Evolutionary conservation across 1,140 invertebrate genomes (phyloP).

Genomic region (Heliconius eleuchia): DNA sequence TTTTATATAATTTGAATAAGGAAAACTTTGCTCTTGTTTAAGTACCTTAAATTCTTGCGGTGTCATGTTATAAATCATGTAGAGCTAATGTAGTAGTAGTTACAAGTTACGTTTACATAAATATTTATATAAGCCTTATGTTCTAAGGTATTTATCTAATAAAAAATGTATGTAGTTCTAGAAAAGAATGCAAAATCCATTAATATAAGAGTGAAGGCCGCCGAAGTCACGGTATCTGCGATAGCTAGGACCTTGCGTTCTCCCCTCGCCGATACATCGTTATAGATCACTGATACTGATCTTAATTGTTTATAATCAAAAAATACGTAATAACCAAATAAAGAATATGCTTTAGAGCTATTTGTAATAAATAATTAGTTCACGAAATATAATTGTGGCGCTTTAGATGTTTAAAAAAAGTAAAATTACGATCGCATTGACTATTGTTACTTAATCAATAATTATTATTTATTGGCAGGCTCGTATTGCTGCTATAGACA

Average conservation of each 20-base stretch:
- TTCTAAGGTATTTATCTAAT: neutral
- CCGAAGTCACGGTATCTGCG: neutral
- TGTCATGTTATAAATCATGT: too few species aligned
- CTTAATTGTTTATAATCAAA: slow-evolving; percentile 10
- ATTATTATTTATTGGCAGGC: too few species aligned
- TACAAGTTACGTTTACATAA: slow-evolving; percentile 1
- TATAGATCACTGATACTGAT: neutral
- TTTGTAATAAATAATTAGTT: slow-evolving; percentile 7
- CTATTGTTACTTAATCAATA: too few species aligned
- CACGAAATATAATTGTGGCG: neutral
- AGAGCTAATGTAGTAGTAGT: neutral
- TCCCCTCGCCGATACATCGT: neutral
- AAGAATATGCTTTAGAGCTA: neutral
- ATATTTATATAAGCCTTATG: neutral
- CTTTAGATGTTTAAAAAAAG: neutral
- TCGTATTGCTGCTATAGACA: too few species aligned
- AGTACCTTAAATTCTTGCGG: too few species aligned
- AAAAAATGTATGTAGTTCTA: neutral
- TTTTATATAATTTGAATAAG: too few species aligned
- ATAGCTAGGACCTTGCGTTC: neutral
- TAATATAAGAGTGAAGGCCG: neutral
- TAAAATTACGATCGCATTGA: neutral
- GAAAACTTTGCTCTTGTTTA: too few species aligned
- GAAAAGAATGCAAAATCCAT: slow-evolving; percentile 6
- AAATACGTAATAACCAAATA: neutral